phyloP scores from a whole-genome alignment of 2,888 invertebrate species.

The Brachypalpus laphriformis region DNA sequence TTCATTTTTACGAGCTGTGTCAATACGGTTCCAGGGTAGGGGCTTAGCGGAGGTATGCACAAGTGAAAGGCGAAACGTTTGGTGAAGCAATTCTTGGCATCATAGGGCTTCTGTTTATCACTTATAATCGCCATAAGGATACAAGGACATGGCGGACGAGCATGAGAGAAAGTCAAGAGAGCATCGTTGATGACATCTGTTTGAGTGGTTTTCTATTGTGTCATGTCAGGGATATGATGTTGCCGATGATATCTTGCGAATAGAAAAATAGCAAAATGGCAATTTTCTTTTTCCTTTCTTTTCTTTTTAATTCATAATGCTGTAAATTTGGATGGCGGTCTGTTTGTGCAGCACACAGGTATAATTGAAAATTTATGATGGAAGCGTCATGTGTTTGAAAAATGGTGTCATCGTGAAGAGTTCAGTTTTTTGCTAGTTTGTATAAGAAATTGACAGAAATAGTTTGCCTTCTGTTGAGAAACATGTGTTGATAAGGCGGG shows the following conservation, averaged over 20 bases:
- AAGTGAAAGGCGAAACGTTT: conserved; percentile 63
- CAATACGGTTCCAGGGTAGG: conserved; percentile 37
- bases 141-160: conserved; percentile 8
- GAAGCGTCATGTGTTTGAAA: conserved; percentile 51
- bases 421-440: not conserved
- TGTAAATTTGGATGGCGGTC: conserved; percentile 33
- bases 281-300: conserved; percentile 22
- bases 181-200: conserved; percentile 63
- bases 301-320: conserved; percentile 17
- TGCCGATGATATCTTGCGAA: conserved; percentile 61
- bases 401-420: too few species aligned
- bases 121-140: conserved; percentile 67
- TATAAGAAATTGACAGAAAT: not conserved
- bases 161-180: conserved; percentile 20
- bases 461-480: not conserved
- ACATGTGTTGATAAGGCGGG: too few species aligned
- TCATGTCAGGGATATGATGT: conserved; percentile 40
- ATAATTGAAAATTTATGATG: conserved; percentile 35
- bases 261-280: conserved; percentile 61
- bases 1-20: conserved; percentile 70
- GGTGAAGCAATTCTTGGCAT: conserved; percentile 21
- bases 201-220: conserved; percentile 63
- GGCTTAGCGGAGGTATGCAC: conserved; percentile 36
- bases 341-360: conserved; percentile 35
- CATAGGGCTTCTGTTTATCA: conserved; percentile 56